A percentile compares a stretch with the other conserved stretches of the same genome.
Conservation (phyloP, 1,140 invertebrate species). For the Drosophila oshimai region DNA sequence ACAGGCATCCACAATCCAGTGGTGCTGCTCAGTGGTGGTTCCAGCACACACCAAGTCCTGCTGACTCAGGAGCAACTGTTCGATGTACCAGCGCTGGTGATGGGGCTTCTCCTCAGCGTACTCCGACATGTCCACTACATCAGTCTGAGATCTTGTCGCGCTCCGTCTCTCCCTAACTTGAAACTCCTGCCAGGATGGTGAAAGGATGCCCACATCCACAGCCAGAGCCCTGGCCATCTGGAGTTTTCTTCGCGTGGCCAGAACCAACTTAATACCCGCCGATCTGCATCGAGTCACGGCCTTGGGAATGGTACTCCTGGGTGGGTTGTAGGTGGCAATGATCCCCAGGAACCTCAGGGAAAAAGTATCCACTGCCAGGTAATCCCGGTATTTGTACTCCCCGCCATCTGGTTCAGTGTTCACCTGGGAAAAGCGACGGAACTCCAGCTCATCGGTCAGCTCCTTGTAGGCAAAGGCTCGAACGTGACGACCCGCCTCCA, state of each 20-base stretch:
- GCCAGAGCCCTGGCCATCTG: slow-evolving; percentile 21
- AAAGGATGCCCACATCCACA: slow-evolving; percentile 32
- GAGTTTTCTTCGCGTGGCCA: not conserved
- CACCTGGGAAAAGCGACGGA: not conserved
- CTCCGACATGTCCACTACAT: slow-evolving; percentile 36
- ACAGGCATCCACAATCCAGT: slow-evolving; percentile 47
- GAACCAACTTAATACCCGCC: slow-evolving; percentile 52
- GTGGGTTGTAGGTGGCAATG: slow-evolving; percentile 30
- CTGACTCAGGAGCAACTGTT: slow-evolving; percentile 34
- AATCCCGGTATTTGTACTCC: not conserved
- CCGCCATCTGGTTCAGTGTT: not conserved
- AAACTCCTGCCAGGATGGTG: too few relatives aligned
- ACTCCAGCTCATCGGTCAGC: not conserved
- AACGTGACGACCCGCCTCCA: slow-evolving; percentile 11
- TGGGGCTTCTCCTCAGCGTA: slow-evolving; percentile 3
- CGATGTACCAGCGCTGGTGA: slow-evolving; percentile 39
- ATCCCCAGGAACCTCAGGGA: slow-evolving; percentile 41
- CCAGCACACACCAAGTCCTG: slow-evolving; percentile 41
- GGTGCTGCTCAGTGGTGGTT: slow-evolving; percentile 1
- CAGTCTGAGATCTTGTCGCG: not conserved
- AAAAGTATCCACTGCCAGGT: slow-evolving; percentile 3
- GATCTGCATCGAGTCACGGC: slow-evolving; percentile 24
- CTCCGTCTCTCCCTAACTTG: too few relatives aligned
- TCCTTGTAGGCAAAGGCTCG: slow-evolving; percentile 41
- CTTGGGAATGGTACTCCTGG: not conserved